Evolutionary conservation across 2,113 vertebrate genomes (phyloP), one percentile per base, ranked within the genome.

Genomic region (Pygoscelis adeliae): DNA sequence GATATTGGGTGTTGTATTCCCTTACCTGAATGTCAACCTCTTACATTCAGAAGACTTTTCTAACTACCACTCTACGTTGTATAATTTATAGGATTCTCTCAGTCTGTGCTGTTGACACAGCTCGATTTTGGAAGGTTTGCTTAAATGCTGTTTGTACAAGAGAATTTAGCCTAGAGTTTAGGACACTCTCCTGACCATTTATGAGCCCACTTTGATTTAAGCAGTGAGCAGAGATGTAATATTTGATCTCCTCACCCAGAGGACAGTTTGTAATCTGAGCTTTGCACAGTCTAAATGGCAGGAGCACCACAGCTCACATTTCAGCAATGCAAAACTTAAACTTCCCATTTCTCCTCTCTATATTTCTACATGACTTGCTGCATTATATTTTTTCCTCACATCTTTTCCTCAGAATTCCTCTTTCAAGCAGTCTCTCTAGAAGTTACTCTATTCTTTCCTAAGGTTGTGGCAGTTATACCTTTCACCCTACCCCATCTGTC

Each of bases 371-470:
- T 17, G 10, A 74, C 25, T 77, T 50, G 15, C 10, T 52, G 15
- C 15, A 46, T 56, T 84, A 15, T 55, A 69, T 49, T 87, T 91
- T 91, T 88, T 32, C 8, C 5, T 71, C 19, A 22, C 10, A 10
- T 46, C 36, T 74, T 91, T 78, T 19, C 29, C 20, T 40, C 53
- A 36, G 34, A 86, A 53, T 55, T 94, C 18, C 3, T 74, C 25
- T 83, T 91, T 63, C 40, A 65, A 58, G 5, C 16, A 36, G 6
- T 27, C 6, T 87, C 13, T 71, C 23, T 71, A 87, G 26, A 95
- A 96, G 66, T 77, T 90, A 36, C 11, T 87, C 13, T 83, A 38
- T 79, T 95, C 42, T 93, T 96, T 95, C 23, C 34, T 72, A 67
- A 70, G 32, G 40, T 90, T 96, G 94, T 94, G 72, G 73, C 70